Evolutionary conservation across 2,113 vertebrate species (phyloP).

Genomic region (Chlamydotis undulata): DNA sequence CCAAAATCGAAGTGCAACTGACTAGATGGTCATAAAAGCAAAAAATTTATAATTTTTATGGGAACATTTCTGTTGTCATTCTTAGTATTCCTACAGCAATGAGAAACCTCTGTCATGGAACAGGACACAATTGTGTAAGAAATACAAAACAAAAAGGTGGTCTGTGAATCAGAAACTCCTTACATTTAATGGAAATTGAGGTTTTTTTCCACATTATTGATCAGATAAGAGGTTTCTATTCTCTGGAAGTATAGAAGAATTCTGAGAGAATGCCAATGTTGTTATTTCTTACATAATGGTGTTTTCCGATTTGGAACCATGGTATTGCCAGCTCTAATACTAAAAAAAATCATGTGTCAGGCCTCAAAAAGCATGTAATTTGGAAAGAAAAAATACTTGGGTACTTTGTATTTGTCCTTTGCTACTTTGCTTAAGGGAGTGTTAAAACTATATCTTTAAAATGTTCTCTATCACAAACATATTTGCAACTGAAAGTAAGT

Average conservation of each 20-base stretch:
- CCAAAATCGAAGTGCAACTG: neutral
- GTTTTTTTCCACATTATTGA: neutral
- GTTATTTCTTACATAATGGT: constrained; percentile 9
- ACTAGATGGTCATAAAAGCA: neutral
- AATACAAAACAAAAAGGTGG: neutral
- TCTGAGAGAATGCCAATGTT: constrained; percentile 14
- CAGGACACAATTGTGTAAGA: neutral
- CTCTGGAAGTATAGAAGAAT: neutral
- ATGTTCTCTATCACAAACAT: neutral
- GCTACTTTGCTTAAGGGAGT: neutral
- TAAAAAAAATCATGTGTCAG: neutral
- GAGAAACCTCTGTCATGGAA: neutral
- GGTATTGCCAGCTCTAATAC: neutral
- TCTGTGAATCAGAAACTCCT: neutral
- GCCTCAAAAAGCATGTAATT: neutral
- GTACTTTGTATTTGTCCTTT: neutral
- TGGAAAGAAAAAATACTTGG: neutral
- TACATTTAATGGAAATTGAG: neutral
- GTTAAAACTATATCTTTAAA: neutral
- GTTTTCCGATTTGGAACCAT: neutral
- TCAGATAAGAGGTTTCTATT: constrained; percentile 11
- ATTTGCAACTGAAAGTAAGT: neutral
- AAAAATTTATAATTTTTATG: neutral
- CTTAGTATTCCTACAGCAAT: neutral
- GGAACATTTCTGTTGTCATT: neutral